Base-by-base conservation (phyloP, 2,888 invertebrate species). In the Synergus itoensis region DNA sequence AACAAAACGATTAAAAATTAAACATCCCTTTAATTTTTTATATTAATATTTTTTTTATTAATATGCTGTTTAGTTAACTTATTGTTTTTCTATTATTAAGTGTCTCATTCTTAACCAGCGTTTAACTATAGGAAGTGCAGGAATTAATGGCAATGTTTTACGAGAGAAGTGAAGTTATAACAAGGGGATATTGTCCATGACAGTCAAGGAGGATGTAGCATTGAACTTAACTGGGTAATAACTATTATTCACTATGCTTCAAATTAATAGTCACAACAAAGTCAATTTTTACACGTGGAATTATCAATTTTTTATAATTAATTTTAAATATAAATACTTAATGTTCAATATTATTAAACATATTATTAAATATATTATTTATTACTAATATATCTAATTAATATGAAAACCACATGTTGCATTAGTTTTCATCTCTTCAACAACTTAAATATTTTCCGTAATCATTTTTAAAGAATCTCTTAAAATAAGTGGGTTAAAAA, bases 181-280 rank as follows among this genome's bases (percentile, higher is more conserved):
- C 69, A 65, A 76, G 76, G 77, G 81, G 79, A 21, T 62, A 83
- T 78, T 83, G 85, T 83, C 84, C 84, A 81, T 86, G 84, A 83
- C 87, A 86, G 83, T 82, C 83, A 83, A 81, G 83, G 87, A 88
- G 88, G 87, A 89, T 89, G 85, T 88, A 88, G 88, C 90, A 91
- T 89, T 91, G 91, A 90, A 91, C 90, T 91, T 90, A 91, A 91
- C 89, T 89, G 87, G 89, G 84, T 91, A 89, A 91, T 89, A 87
- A 86, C 85, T 84, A 63, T 41, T 76, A 78, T 12, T 45, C 67
- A 28, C 67, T 67, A 5, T 0, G 5, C 12, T 28, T 21, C 1
- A 28, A 62, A 62, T 12, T 21, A 14, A 62, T 18, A 60, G 0
- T 62, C 12, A 28, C 18, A 62, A 57, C 57, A 57, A 57, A 18